Conservation (phyloP, 2,888 invertebrate genomes). For the Diloba caeruleocephala region DNA sequence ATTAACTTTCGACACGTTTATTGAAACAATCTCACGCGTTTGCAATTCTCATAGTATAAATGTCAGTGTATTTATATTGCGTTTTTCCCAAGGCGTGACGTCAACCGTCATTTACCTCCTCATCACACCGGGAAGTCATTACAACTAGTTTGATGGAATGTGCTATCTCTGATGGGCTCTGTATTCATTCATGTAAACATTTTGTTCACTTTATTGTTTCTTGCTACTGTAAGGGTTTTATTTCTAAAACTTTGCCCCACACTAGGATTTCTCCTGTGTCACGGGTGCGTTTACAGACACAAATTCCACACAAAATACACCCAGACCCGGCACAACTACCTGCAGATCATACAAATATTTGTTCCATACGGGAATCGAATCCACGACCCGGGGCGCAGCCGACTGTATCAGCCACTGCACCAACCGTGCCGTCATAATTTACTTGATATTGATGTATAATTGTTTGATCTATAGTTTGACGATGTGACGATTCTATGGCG, state of each 20-base stretch:
- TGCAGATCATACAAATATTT: no score
- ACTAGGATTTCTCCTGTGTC: no score
- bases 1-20: constrained; percentile 20
- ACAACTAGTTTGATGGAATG: constrained; percentile 57
- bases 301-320: no score
- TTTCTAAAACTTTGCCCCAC: no score
- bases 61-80: constrained; percentile 25
- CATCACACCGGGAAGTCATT: constrained; percentile 55
- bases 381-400: no score
- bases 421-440: no score
- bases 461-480: constrained; percentile 1
- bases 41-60: constrained; percentile 37
- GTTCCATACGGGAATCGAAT: no score
- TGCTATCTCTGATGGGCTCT: constrained; percentile 30
- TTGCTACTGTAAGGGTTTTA: constrained; percentile 18
- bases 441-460: no score
- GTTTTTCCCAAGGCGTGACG: constrained; percentile 35
- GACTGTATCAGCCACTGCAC: no score
- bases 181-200: constrained; percentile 34
- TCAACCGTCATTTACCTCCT: constrained; percentile 10
- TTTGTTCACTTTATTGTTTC: constrained; percentile 46
- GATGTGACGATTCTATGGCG: no score
- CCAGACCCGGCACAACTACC: no score
- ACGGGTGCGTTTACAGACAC: no score
- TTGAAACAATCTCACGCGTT: constrained; percentile 34